Evolutionary conservation across 2,888 invertebrate species (phyloP).

Genomic region (Lasioglossum calceatum): DNA sequence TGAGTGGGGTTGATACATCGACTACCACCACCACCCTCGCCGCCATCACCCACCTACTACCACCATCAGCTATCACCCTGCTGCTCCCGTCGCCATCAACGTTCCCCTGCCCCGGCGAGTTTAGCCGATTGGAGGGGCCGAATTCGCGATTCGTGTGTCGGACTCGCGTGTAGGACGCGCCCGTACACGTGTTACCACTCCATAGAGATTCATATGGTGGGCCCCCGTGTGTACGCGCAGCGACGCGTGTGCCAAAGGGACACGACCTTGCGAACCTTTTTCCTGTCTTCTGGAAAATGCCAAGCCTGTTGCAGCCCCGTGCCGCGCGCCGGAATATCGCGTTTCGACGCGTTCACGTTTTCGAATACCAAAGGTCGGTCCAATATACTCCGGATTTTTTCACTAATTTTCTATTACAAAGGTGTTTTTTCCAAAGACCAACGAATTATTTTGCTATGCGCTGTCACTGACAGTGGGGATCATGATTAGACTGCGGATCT

Average conservation of each 20-base stretch:
- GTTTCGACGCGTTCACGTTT: not conserved
- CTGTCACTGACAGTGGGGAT: not conserved
- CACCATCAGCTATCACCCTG: constrained; percentile 42
- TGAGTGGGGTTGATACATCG: constrained; percentile 82
- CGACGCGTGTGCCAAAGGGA: constrained; percentile 25
- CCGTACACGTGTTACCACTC: constrained; percentile 68
- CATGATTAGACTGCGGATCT: not conserved
- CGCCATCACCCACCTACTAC: constrained; percentile 27
- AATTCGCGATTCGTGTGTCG: constrained; percentile 62
- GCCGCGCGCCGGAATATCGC: not conserved
- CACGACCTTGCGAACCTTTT: constrained; percentile 44
- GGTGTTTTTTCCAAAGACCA: too few relatives aligned
- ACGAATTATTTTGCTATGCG: too few relatives aligned
- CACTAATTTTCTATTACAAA: not conserved
- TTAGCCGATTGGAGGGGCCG: constrained; percentile 56
- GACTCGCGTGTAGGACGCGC: constrained; percentile 55
- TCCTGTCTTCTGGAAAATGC: constrained; percentile 57
- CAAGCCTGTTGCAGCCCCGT: constrained; percentile 40
- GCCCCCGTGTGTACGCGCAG: not conserved
- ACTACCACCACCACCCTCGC: constrained; percentile 62
- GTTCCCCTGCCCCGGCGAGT: constrained; percentile 49
- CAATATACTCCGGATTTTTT: not conserved
- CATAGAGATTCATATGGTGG: constrained; percentile 55
- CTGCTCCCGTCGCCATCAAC: constrained; percentile 48
- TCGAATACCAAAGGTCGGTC: not conserved